Evolutionary conservation across 2,888 invertebrate species (phyloP), one percentile per base, ranked within the genome.

Genomic region (Limnephilus marmoratus): DNA sequence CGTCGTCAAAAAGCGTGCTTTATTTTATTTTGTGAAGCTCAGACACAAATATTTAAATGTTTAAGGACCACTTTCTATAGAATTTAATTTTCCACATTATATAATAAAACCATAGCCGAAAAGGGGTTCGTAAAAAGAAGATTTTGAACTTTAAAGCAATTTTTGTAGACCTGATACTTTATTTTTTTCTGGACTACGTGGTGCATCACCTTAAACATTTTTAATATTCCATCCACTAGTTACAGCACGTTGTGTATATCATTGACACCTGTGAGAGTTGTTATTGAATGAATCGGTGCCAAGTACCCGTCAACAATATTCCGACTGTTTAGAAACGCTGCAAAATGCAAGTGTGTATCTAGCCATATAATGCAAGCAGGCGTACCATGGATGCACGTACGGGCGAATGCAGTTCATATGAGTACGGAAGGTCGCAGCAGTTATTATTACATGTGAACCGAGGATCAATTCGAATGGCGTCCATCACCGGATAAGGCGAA

Each of bases 401-500:
- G 68, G 24, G 24, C 68, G 68, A 68, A 5, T 68, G 68, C 68
- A 68, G 68, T 68, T 68, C 68, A n/a, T 68, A 68, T 24, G 68
- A 68, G 68, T 68, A 41, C 82, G 34, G 82, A 34, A 83, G 83
- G 83, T 83, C 83, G 83, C 83, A 41, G 24, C 37, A 41, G 83
- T 37, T 83, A 18, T 31, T 83, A 83, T 83, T 37, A 37, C 83
- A 83, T 83, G 37, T 37, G 83, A 83, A 83, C 37, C 83, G 37
- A 37, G 83, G 83, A 37, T 83, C 34, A 24, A 34, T 41, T 83
- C 83, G 24, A 37, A 11, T 83, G 83, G 37, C 18, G 37, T 83
- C 83, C 83, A 15, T 41, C 41, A 41, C 37, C 83, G 83, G 83
- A 83, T 37, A 37, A 41, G 24, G 83, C 24, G 37, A 83, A 83